Evolutionary conservation across 2,797 vertebrate genomes (phyloP).

Genomic region (Mallotus villosus): DNA sequence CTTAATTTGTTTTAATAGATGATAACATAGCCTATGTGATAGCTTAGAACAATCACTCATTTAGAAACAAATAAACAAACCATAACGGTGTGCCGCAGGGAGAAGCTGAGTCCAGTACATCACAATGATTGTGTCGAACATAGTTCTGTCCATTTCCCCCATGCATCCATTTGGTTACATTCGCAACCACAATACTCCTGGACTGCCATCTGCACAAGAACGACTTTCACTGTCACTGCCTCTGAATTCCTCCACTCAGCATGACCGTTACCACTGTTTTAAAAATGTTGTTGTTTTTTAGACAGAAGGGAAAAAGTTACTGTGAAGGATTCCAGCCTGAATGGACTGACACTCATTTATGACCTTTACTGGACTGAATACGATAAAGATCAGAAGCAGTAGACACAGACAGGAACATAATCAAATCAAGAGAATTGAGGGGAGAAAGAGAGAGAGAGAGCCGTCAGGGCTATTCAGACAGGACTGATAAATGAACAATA

Average conservation of each 20-base stretch:
- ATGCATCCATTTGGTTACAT: neutral
- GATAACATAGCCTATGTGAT: no score
- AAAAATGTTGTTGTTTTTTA: neutral
- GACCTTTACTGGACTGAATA: neutral
- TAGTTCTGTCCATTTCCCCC: neutral
- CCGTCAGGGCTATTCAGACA: no score
- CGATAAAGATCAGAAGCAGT: neutral
- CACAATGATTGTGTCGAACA: neutral
- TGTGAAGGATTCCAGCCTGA: neutral
- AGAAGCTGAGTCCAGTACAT: neutral
- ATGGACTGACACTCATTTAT: neutral
- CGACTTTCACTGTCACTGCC: neutral
- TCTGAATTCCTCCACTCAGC: neutral
- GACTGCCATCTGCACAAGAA: no score
- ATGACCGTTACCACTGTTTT: neutral
- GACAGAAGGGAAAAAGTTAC: neutral
- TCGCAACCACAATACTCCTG: no score
- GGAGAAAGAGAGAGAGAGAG: constrained; percentile 16
- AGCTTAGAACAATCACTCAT: no score
- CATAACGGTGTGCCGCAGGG: neutral
- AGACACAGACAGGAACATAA: neutral
- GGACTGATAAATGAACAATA: no score
- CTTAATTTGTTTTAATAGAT: no score
- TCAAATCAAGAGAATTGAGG: neutral
- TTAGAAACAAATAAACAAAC: no score